Evolutionary conservation across 2,113 vertebrate genomes (phyloP).

Genomic region (Vanacampus margaritifer): DNA sequence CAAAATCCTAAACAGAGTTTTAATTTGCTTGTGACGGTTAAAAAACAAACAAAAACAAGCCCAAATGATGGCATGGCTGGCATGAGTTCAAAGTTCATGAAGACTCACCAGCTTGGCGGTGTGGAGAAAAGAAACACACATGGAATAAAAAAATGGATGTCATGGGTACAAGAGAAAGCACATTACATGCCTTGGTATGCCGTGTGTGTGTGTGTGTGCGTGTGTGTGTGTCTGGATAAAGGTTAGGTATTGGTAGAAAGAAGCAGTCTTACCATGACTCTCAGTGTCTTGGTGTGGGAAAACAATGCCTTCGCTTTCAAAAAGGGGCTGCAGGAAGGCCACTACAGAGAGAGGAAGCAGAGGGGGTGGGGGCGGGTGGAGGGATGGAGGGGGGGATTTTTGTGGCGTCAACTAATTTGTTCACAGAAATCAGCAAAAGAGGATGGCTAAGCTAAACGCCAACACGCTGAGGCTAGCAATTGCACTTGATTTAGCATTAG

Average conservation of each 20-base stretch:
- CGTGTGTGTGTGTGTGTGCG: conserved; percentile 41
- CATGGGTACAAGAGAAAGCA: conserved; percentile 57
- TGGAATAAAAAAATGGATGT: conserved; percentile 57
- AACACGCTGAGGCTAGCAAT: background rate
- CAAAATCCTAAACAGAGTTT: too few relatives aligned
- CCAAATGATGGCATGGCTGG: conserved; percentile 48
- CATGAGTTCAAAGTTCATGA: conserved; percentile 63
- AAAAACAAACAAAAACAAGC: conserved; percentile 34
- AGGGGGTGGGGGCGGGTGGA: conserved; percentile 51
- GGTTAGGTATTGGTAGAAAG: conserved; percentile 6
- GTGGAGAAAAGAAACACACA: conserved; percentile 64
- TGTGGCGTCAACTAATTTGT: conserved; percentile 63
- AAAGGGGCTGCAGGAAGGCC: conserved; percentile 74
- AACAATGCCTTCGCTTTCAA: conserved; percentile 75
- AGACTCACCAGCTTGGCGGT: conserved; percentile 35
- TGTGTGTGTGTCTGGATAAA: conserved; percentile 42
- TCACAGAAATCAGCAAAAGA: conserved; percentile 59
- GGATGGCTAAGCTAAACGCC: background rate
- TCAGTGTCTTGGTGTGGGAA: conserved; percentile 74
- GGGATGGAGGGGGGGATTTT: conserved; percentile 2
- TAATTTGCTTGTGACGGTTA: too few relatives aligned
- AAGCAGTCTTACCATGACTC: conserved; percentile 67
- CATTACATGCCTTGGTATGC: conserved; percentile 50
- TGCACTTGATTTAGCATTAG: background rate
- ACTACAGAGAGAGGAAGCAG: conserved; percentile 75